phyloP scores from a whole-genome alignment of 2,888 invertebrate species.

The Caenorhabditis sp. region DNA sequence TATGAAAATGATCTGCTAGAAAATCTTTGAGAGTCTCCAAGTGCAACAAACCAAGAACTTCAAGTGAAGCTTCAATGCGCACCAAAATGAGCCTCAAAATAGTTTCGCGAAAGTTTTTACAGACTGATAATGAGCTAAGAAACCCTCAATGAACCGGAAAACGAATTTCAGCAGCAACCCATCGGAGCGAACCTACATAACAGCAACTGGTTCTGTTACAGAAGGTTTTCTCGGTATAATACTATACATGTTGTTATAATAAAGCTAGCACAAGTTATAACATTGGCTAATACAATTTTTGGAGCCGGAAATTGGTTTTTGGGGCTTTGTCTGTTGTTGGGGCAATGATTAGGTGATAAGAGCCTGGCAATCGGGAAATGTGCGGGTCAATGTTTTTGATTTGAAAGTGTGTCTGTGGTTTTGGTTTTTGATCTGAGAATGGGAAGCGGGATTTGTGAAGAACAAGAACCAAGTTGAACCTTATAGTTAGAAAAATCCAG shows the following conservation, averaged over 20 bases:
- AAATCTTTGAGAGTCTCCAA: not conserved
- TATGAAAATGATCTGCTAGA: not conserved
- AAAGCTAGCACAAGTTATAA: not conserved
- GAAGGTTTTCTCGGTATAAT: too few relatives aligned
- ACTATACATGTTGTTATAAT: not conserved
- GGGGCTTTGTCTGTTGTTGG: constrained; percentile 3
- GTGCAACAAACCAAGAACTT: constrained; percentile 39
- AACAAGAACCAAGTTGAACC: too few relatives aligned
- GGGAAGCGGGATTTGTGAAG: too few relatives aligned
- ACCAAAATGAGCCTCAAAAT: constrained; percentile 21
- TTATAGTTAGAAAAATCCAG: too few relatives aligned
- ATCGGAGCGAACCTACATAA: not conserved
- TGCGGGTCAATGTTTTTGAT: too few relatives aligned
- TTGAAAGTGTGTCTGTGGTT: not conserved
- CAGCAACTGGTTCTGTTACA: not conserved
- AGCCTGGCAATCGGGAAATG: not conserved
- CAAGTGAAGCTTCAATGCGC: constrained; percentile 27
- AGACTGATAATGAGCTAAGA: constrained; percentile 14
- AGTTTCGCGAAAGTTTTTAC: not conserved
- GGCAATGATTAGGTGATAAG: not conserved
- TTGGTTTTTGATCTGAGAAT: constrained; percentile 6
- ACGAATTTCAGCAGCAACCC: not conserved
- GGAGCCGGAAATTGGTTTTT: constrained; percentile 29
- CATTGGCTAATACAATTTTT: not conserved
- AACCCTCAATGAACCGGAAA: constrained; percentile 1